phyloP scores from a whole-genome alignment of 2,113 vertebrate species.

The Ceyx cyanopectus region DNA sequence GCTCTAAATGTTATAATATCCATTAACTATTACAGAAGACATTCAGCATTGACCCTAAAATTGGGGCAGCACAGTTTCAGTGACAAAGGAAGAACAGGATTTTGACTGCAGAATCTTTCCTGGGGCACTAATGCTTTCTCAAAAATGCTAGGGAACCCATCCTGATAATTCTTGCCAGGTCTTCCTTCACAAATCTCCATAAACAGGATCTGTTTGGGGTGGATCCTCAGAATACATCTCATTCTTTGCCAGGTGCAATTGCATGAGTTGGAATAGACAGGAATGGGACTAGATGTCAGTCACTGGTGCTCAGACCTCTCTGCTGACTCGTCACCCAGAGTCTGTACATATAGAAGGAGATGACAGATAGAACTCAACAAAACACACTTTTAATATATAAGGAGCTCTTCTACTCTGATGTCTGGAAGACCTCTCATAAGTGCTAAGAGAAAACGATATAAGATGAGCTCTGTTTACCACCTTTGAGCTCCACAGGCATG shows the following conservation, averaged over 20 bases:
- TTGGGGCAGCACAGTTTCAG: background rate
- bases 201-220: background rate
- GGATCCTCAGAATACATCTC: background rate
- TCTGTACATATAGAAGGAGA: background rate
- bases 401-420: background rate
- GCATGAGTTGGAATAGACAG: background rate
- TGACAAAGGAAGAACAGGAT: background rate
- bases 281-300: background rate
- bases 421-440: background rate
- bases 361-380: background rate
- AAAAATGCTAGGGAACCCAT: background rate
- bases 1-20: slow-evolving; percentile 4
- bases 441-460: background rate
- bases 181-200: background rate
- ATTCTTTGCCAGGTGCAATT: background rate
- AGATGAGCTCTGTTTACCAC: background rate
- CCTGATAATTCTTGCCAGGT: background rate
- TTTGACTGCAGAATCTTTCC: background rate
- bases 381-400: background rate
- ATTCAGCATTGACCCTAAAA: background rate
- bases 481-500: background rate
- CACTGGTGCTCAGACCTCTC: background rate
- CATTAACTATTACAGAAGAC: slow-evolving; percentile 2
- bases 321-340: background rate
- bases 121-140: background rate